Percentiles rank a stretch among this genome's conserved stretches.
These are phyloP conservation scores for Parnassius apollo DNA, from an alignment of 2,888 invertebrate species.

Conservation along the genomic window DNA sequence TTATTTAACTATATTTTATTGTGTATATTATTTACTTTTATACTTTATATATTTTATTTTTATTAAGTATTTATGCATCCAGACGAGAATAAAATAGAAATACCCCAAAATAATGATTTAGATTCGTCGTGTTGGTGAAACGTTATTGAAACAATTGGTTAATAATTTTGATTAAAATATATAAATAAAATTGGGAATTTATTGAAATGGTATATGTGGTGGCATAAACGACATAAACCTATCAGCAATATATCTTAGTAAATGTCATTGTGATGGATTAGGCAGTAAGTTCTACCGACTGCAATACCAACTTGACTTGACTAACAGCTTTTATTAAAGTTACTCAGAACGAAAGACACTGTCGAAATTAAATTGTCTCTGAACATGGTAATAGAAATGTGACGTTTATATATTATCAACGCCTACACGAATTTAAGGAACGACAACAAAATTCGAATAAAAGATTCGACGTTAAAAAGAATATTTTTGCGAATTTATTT, in stretches of 20 bases:
- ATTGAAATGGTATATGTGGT: no score
- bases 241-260: conserved; percentile 9
- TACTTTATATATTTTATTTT: no score
- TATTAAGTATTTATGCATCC: no score
- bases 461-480: conserved; percentile 3
- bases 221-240: not conserved
- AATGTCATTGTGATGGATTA: conserved; percentile 16
- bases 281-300: conserved; percentile 2
- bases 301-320: conserved; percentile 2
- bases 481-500: not conserved
- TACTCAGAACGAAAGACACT: conserved; percentile 7
- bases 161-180: not conserved
- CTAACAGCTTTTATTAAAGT: conserved; percentile 5
- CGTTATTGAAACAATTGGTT: not conserved
- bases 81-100: no score
- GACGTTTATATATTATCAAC: conserved; percentile 19
- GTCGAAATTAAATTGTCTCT: conserved; percentile 20
- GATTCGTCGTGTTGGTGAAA: no score
- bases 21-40: no score
- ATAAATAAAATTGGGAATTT: no score
- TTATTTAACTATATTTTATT: no score
- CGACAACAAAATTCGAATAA: conserved; percentile 1
- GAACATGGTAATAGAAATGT: conserved; percentile 13
- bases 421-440: conserved; percentile 6
- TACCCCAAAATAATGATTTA: no score